phyloP scores from a whole-genome alignment of 2,888 invertebrate species.

The Galerucella pusilla region DNA sequence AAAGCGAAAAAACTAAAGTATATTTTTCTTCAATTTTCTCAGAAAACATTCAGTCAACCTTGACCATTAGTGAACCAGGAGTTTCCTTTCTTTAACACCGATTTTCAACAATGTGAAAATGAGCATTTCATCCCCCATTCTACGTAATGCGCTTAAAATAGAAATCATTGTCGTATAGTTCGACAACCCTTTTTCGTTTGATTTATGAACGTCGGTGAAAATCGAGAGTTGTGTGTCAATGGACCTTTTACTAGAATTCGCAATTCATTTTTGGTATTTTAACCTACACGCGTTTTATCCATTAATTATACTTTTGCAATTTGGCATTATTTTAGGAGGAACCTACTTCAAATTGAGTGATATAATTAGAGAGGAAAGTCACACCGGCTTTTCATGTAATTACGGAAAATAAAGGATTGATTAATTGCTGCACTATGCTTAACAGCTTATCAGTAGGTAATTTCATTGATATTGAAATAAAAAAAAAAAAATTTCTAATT shows the following conservation, averaged over 20 bases:
- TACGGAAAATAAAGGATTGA: neutral
- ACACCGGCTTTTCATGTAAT: neutral
- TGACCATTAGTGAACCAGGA: neutral
- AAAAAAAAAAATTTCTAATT: too few species aligned
- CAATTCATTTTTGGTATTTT: neutral
- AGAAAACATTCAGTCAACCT: neutral
- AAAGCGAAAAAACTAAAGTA: too few species aligned
- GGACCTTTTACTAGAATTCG: slow-evolving; percentile 10
- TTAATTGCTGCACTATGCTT: neutral
- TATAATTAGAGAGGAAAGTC: neutral
- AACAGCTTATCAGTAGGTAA: too few species aligned
- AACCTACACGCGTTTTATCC: slow-evolving; percentile 1
- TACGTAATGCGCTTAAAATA: slow-evolving; percentile 5
- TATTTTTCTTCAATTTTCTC: neutral
- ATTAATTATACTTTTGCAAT: slow-evolving; percentile 3
- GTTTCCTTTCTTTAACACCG: neutral
- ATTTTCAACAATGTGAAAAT: slow-evolving; percentile 1
- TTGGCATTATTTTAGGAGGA: neutral
- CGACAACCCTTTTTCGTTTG: slow-evolving; percentile 18
- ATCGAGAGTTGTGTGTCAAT: slow-evolving; percentile 13
- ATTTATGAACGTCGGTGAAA: slow-evolving; percentile 14
- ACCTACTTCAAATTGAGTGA: neutral
- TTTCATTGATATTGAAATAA: too few species aligned
- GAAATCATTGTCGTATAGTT: slow-evolving; percentile 14
- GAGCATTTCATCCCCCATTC: neutral